Evolutionary conservation across 2,888 invertebrate genomes (phyloP).

Genomic region (Shargacucullia verbasci): DNA sequence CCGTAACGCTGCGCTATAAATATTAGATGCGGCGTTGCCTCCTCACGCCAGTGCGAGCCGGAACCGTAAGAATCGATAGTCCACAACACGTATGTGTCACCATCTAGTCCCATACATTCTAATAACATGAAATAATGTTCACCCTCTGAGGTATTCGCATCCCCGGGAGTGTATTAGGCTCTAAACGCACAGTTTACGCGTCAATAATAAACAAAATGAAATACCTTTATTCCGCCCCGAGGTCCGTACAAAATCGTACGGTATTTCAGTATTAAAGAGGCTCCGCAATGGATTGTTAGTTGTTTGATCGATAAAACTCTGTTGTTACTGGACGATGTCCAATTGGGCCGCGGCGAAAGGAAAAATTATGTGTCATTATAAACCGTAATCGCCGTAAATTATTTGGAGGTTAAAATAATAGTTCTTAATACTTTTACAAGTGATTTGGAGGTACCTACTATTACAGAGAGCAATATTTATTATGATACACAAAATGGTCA

Average conservation of each 20-base stretch:
- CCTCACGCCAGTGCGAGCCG: slow-evolving; percentile 58
- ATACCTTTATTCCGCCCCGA: slow-evolving; percentile 45
- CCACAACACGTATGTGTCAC: slow-evolving; percentile 65
- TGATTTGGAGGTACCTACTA: too few relatives aligned
- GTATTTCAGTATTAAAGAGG: slow-evolving; percentile 43
- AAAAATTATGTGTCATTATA: slow-evolving; percentile 16
- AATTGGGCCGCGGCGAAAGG: slow-evolving; percentile 4
- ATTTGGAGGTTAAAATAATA: background rate
- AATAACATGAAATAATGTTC: slow-evolving; percentile 65
- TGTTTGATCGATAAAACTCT: slow-evolving; percentile 60
- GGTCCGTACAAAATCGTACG: slow-evolving; percentile 32
- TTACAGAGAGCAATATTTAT: too few relatives aligned
- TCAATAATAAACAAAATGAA: slow-evolving; percentile 65
- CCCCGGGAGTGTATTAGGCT: slow-evolving; percentile 62
- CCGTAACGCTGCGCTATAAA: slow-evolving; percentile 70
- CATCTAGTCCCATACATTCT: slow-evolving; percentile 60
- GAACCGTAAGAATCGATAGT: slow-evolving; percentile 71
- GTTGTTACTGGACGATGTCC: slow-evolving; percentile 21
- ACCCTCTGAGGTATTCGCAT: slow-evolving; percentile 61
- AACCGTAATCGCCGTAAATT: slow-evolving; percentile 3
- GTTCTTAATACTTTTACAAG: too few relatives aligned
- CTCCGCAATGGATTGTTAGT: slow-evolving; percentile 35
- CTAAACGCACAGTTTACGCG: slow-evolving; percentile 60
- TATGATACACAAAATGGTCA: too few relatives aligned
- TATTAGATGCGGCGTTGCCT: slow-evolving; percentile 72